phyloP scores from a whole-genome alignment of 2,888 invertebrate species.

The Entomobrya multifasciata region DNA sequence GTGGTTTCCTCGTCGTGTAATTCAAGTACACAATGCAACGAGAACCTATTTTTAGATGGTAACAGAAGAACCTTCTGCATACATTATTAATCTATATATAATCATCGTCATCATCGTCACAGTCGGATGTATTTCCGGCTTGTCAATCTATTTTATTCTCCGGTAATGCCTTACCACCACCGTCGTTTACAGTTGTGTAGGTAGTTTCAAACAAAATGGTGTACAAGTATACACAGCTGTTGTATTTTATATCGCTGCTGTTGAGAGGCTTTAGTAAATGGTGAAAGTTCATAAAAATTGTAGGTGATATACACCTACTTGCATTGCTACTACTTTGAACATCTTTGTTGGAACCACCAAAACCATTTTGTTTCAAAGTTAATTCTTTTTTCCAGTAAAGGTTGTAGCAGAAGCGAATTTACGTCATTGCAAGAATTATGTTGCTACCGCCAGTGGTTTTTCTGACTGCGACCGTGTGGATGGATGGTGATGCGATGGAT shows the following conservation, averaged over 20 bases:
- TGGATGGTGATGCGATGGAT: not conserved
- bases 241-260: no score
- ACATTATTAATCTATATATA: no score
- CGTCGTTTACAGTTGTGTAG: not conserved
- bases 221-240: not conserved
- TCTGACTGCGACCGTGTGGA: not conserved
- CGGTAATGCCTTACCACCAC: not conserved
- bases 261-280: not conserved
- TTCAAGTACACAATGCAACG: no score
- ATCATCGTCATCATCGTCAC: not conserved
- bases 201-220: constrained; percentile 19
- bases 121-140: constrained; percentile 22
- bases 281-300: no score
- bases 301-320: not conserved
- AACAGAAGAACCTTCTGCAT: no score
- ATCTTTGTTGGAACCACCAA: no score
- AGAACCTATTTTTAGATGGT: no score
- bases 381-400: not conserved
- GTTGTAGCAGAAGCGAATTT: constrained; percentile 21
- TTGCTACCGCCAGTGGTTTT: not conserved
- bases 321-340: not conserved
- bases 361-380: constrained; percentile 11
- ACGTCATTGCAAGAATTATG: constrained; percentile 40
- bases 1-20: no score
- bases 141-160: constrained; percentile 30